A percentile compares a stretch with the other conserved stretches of the same genome.
Conservation (phyloP, 2,113 vertebrate genomes). For the Strigops habroptila region DNA sequence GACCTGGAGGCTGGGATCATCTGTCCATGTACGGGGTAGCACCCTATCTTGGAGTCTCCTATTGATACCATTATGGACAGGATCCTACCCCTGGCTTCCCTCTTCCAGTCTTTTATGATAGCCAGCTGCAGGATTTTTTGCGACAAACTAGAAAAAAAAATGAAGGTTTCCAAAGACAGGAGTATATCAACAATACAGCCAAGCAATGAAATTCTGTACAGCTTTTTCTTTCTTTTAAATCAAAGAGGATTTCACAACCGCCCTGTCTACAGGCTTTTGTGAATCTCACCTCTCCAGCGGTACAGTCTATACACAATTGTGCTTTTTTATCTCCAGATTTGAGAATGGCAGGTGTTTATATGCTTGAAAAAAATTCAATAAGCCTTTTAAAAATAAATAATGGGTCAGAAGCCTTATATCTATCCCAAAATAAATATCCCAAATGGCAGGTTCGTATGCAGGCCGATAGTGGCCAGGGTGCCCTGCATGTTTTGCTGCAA, state of each 20-base stretch:
- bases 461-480: accelerated
- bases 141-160: neutral
- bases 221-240: neutral
- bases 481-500: neutral
- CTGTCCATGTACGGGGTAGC: neutral
- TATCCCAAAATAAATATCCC: neutral
- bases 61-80: neutral
- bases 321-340: neutral
- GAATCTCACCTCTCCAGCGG: neutral
- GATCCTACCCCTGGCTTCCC: neutral
- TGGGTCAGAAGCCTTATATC: neutral
- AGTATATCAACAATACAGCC: neutral
- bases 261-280: neutral
- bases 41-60: neutral
- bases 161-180: neutral
- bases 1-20: neutral
- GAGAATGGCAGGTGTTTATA: neutral
- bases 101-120: neutral
- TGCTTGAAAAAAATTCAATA: neutral
- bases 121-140: accelerated
- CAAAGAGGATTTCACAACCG: neutral
- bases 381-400: neutral
- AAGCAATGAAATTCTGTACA: neutral
- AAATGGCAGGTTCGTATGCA: neutral
- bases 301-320: neutral